Evolutionary conservation across 2,113 vertebrate species (phyloP).

Genomic region (Sinocyclocheilus anshuiensis): DNA sequence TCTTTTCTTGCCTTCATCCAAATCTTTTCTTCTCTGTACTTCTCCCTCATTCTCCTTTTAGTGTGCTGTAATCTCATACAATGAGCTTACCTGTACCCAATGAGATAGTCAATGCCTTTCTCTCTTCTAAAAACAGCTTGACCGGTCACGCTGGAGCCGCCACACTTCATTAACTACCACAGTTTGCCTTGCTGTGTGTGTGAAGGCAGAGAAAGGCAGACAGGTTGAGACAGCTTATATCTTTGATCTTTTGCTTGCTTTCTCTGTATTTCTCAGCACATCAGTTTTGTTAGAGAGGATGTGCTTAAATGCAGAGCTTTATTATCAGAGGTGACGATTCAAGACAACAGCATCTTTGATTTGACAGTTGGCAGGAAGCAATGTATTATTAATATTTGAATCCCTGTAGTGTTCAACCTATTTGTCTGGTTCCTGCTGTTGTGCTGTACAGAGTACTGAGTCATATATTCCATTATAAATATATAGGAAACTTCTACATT

Average conservation of each 20-base stretch:
- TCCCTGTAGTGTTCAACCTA: background rate
- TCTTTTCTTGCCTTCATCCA: background rate
- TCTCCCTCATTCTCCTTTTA: slow-evolving; percentile 35
- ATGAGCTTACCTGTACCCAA: slow-evolving; percentile 38
- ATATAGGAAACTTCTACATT: background rate
- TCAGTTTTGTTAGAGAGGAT: background rate
- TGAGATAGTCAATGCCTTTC: background rate
- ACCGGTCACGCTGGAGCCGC: background rate
- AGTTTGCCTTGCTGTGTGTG: background rate
- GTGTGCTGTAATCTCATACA: slow-evolving; percentile 55
- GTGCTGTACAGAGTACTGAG: background rate
- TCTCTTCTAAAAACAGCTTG: slow-evolving; percentile 43
- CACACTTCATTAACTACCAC: slow-evolving; percentile 45
- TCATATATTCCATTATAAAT: background rate
- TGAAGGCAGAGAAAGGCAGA: background rate
- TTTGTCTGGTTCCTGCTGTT: background rate
- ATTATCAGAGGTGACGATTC: background rate
- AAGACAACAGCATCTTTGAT: background rate
- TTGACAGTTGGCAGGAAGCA: slow-evolving; percentile 4
- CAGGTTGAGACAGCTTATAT: background rate
- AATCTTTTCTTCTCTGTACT: slow-evolving; percentile 4
- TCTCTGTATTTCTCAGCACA: background rate
- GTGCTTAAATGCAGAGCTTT: background rate
- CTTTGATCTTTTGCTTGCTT: background rate
- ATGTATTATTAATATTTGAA: background rate